A percentile compares a stretch with the other conserved stretches of the same genome.
phyloP scores from a whole-genome alignment of 1,140 invertebrate genomes.

The Atta texana region DNA sequence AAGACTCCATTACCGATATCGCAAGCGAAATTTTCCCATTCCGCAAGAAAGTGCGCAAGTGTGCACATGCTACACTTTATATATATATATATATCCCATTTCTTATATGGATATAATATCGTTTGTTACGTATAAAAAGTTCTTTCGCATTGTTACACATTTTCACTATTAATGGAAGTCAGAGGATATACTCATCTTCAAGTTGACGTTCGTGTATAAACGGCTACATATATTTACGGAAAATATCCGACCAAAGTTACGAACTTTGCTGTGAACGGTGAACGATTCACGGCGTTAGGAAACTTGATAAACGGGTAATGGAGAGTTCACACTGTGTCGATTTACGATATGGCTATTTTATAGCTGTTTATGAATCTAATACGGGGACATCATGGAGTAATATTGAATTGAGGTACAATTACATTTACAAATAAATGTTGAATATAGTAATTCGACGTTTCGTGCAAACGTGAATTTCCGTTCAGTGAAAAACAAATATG shows the following conservation, averaged over 20 bases:
- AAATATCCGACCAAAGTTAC: conserved; percentile 39
- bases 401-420: conserved; percentile 13
- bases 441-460: background rate
- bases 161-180: conserved; percentile 46
- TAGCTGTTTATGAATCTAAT: conserved; percentile 35
- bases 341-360: conserved; percentile 39
- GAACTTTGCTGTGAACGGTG: conserved; percentile 42
- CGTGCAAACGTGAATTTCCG: background rate
- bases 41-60: background rate
- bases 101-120: background rate
- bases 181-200: background rate
- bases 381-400: background rate
- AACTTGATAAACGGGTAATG: conserved; percentile 58
- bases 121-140: conserved; percentile 39
- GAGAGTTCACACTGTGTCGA: conserved; percentile 27
- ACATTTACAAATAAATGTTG: conserved; percentile 40
- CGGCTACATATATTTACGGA: conserved; percentile 38
- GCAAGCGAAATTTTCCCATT: background rate
- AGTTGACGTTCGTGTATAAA: conserved; percentile 32
- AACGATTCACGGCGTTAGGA: conserved; percentile 32
- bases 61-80: background rate
- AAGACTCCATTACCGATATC: background rate
- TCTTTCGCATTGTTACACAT: conserved; percentile 48
- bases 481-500: background rate
- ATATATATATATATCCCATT: background rate